Evolutionary conservation across 2,797 vertebrate genomes (phyloP).

Genomic region (Etheostoma perlongum): DNA sequence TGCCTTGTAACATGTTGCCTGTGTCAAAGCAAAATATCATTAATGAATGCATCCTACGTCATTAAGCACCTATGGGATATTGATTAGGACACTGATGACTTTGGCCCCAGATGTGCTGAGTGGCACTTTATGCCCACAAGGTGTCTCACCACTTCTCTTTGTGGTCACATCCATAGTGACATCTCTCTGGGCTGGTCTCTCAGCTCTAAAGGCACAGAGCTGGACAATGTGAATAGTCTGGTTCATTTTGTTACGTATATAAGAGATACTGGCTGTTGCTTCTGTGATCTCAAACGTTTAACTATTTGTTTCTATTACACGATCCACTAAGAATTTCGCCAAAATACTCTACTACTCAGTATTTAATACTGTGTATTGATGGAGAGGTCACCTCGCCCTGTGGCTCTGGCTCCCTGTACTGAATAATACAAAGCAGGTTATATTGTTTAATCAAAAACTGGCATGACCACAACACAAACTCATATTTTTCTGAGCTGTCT

Average conservation of each 20-base stretch:
- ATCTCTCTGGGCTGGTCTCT: constrained; percentile 19
- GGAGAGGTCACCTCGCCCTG: constrained; percentile 19
- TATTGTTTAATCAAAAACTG: constrained; percentile 57
- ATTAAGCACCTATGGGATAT: constrained; percentile 65
- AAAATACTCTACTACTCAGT: not conserved
- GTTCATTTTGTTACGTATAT: constrained; percentile 4
- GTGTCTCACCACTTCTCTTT: constrained; percentile 66
- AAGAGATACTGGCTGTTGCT: not conserved
- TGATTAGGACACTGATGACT: constrained; percentile 59
- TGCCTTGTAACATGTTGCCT: constrained; percentile 43
- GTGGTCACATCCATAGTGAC: constrained; percentile 28
- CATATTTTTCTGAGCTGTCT: constrained; percentile 67
- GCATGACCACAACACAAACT: constrained; percentile 62
- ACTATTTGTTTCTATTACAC: not conserved
- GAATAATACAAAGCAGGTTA: constrained; percentile 35
- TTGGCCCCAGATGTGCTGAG: constrained; percentile 62
- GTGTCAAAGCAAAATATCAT: constrained; percentile 60
- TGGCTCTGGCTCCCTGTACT: not conserved
- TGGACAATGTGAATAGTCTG: constrained; percentile 26
- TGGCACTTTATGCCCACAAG: constrained; percentile 75
- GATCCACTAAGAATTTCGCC: not conserved
- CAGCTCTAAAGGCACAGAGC: constrained; percentile 1
- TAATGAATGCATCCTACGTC: constrained; percentile 51
- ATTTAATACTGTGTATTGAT: not conserved
- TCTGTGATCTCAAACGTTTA: not conserved